Evolutionary conservation across 1,140 invertebrate genomes (phyloP).

Genomic region (Neuroterus valhalla): DNA sequence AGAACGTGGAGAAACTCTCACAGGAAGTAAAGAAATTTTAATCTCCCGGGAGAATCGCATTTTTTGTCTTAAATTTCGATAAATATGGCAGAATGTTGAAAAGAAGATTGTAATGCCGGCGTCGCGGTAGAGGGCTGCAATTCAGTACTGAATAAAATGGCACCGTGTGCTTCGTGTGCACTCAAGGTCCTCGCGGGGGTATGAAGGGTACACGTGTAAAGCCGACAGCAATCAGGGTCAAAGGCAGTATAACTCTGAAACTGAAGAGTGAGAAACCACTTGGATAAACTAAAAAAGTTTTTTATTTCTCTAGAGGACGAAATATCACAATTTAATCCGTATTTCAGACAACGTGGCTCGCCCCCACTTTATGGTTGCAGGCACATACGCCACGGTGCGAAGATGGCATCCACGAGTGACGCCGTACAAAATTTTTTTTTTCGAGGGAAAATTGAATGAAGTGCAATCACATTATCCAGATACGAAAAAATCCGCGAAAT

Average conservation of each 20-base stretch:
- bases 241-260: not conserved
- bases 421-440: constrained; percentile 60
- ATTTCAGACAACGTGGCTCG: constrained; percentile 62
- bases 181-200: not conserved
- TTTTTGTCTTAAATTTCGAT: constrained; percentile 21
- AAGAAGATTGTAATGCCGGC: constrained; percentile 9
- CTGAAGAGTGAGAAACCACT: too few species aligned
- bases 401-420: constrained; percentile 72
- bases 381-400: constrained; percentile 64
- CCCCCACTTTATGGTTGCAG: constrained; percentile 55
- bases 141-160: not conserved
- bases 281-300: not conserved
- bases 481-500: not conserved
- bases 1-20: not conserved
- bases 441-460: constrained; percentile 34
- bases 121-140: constrained; percentile 34
- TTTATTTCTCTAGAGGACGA: constrained; percentile 8
- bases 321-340: constrained; percentile 33
- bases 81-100: constrained; percentile 14
- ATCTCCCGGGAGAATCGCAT: constrained; percentile 13
- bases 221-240: not conserved
- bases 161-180: constrained; percentile 22
- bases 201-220: constrained; percentile 10
- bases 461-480: not conserved
- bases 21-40: not conserved